Base-by-base conservation (phyloP, 2,888 invertebrate genomes). In the Ichneumoninae sp. region DNA sequence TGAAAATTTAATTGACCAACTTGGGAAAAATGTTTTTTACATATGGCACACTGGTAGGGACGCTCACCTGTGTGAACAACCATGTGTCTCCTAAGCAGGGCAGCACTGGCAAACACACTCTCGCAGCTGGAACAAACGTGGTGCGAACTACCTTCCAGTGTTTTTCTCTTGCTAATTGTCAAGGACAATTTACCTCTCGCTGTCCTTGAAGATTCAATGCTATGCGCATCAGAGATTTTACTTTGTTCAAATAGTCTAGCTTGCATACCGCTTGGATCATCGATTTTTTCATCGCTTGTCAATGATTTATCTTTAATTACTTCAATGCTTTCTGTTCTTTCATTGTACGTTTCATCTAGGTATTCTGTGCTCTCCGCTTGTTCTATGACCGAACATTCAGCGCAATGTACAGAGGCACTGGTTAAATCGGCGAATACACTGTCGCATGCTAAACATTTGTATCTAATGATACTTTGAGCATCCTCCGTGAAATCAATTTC, bases 1-100 rank as follows among this genome's bases (percentile, higher is more conserved):
- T 89, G 89, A 33, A 88, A 89, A 87, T 89, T 89, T 44, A 88
- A 79, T 30, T 88, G 88, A 16, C 87, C 89, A 0, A 88, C 2
- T 78, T 87, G 87, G n/a, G 88, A 84, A 71, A 89, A 89, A 52
- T 84, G 82, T 40, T 84, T 86, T 13, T 86, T 82, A 50, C 89
- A 89, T 4, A 84, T 82, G 5, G 87, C 74, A 47, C 89, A 88
- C 26, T 77, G 72, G 52, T 82, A 86, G 0, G 88, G 88, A 19
- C 88, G 86, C 54, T 87, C 86, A 4, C 87, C 87, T 1, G 88
- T 87, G 47, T 89, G 88, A 7, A 87, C 84, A 6, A 79, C 47
- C 13, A 76, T 78, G 54, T 89, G 88, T 26, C 88, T 69, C 65
- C 79, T 84, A 26, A 89, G 57, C 19, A 87, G 69, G 7, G 86